Conservation (phyloP, 2,797 vertebrate species). For the Vespertilio murinus region DNA sequence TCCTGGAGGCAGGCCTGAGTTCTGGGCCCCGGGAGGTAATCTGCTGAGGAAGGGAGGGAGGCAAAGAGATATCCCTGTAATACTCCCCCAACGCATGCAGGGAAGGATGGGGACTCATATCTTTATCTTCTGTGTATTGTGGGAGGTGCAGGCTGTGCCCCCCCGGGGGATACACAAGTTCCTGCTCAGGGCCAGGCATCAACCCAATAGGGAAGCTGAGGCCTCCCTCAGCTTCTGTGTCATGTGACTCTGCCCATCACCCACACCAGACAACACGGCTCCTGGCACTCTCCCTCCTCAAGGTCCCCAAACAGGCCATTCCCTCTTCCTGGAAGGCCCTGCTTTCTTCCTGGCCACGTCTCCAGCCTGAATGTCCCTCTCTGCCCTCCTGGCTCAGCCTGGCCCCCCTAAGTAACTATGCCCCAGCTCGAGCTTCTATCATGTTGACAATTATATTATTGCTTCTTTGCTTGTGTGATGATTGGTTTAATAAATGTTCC, state of each 20-base stretch:
- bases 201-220: neutral
- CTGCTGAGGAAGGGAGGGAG: neutral
- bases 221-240: neutral
- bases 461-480: slow-evolving; percentile 70
- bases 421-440: slow-evolving; percentile 17
- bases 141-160: neutral
- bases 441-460: slow-evolving; percentile 68
- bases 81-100: neutral
- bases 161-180: neutral
- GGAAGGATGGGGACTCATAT: neutral
- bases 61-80: neutral
- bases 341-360: neutral
- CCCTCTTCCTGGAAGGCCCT: neutral
- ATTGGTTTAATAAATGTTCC: slow-evolving; percentile 75
- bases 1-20: slow-evolving; percentile 5
- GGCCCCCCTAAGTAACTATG: neutral
- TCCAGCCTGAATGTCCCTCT: neutral
- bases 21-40: neutral
- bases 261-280: accelerated
- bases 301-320: neutral
- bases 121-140: neutral
- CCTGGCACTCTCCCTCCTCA: neutral
- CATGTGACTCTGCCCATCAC: neutral
- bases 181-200: neutral
- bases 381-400: neutral